These are phyloP conservation scores for Zeugodacus cucurbitae DNA, from an alignment of 1,140 invertebrate genomes.

Conservation along the genomic window DNA sequence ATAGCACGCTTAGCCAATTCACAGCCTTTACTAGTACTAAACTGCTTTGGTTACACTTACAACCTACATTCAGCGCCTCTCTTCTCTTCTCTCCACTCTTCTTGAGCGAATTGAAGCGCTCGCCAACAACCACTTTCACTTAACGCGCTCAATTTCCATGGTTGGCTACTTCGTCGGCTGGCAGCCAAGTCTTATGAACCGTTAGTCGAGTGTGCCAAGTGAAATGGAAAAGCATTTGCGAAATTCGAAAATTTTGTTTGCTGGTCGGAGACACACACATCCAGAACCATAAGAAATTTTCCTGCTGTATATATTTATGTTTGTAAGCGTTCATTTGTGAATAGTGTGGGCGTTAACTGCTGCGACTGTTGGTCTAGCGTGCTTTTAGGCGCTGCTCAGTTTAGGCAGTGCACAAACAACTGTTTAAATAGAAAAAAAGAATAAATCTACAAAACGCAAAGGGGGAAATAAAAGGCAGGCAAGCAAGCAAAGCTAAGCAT, in stretches of 20 bases:
- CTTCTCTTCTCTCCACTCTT: not conserved
- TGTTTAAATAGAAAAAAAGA: not conserved
- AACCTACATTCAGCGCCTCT: not conserved
- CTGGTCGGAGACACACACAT: not conserved
- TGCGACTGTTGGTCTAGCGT: not conserved
- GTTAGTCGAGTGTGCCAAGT: not conserved
- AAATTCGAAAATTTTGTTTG: conserved; percentile 8
- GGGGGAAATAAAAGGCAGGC: not conserved
- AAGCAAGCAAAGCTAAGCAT: not conserved
- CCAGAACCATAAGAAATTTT: no score
- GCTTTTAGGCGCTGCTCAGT: not conserved
- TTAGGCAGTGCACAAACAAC: not conserved
- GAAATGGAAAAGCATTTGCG: conserved; percentile 24
- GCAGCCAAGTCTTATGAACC: not conserved
- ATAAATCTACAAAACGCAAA: not conserved
- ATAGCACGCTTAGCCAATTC: not conserved
- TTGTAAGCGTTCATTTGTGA: not conserved
- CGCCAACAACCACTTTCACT: not conserved
- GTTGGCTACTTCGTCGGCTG: not conserved
- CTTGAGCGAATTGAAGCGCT: not conserved
- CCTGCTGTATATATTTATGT: not conserved
- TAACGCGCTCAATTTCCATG: not conserved
- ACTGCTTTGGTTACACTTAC: not conserved
- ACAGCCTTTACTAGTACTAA: not conserved
- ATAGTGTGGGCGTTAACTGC: not conserved